phyloP scores from a whole-genome alignment of 2,888 invertebrate genomes.

The Hypena proboscidalis region DNA sequence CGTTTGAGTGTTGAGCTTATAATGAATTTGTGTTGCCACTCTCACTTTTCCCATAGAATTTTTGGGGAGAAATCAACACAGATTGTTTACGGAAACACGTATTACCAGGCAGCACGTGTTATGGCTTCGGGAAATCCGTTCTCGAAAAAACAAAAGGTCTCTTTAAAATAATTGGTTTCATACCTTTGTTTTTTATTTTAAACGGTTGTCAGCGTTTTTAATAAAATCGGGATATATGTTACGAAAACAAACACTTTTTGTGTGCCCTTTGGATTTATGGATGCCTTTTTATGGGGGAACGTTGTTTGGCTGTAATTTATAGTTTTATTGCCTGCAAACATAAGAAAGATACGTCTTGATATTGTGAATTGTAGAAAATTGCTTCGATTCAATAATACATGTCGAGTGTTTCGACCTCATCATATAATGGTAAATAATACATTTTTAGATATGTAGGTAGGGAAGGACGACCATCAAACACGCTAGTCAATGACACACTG shows the following conservation, averaged over 20 bases:
- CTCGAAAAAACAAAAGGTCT: too few relatives aligned
- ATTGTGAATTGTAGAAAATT: not conserved
- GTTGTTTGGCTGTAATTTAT: slow-evolving; percentile 7
- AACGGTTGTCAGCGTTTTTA: slow-evolving; percentile 11
- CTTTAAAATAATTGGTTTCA: slow-evolving; percentile 35
- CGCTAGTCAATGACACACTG: too few relatives aligned
- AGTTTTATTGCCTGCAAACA: slow-evolving; percentile 10
- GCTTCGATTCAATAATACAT: too few relatives aligned
- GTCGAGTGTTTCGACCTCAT: too few relatives aligned
- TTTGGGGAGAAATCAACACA: slow-evolving; percentile 37
- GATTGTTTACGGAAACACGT: slow-evolving; percentile 33
- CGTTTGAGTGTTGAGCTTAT: too few relatives aligned
- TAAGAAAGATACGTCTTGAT: not conserved
- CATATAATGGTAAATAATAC: too few relatives aligned
- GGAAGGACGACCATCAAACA: too few relatives aligned
- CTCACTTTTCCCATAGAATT: slow-evolving; percentile 15
- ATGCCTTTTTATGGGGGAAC: slow-evolving; percentile 6
- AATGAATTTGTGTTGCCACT: too few relatives aligned
- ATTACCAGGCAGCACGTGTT: slow-evolving; percentile 39
- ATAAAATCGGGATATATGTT: slow-evolving; percentile 3
- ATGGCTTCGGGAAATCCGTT: slow-evolving; percentile 20
- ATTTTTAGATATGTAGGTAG: too few relatives aligned
- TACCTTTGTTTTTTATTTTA: slow-evolving; percentile 37
- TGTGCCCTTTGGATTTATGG: slow-evolving; percentile 8
- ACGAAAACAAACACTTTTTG: slow-evolving; percentile 8